Base-by-base conservation (phyloP, 2,888 invertebrate genomes). In the Erynnis tages region DNA sequence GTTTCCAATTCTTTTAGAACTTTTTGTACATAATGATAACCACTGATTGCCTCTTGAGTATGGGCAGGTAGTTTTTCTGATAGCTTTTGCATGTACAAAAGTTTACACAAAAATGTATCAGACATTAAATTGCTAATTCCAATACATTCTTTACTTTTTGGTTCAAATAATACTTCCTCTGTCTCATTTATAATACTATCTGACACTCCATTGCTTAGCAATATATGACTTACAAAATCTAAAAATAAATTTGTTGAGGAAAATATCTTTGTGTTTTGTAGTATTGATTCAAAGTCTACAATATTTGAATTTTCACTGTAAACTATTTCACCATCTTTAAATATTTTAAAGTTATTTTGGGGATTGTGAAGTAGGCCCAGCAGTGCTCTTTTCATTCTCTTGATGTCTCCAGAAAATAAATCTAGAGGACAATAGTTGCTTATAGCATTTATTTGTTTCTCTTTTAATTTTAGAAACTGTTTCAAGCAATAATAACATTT, bases 381-480 rank as follows among this genome's bases (percentile, higher is more conserved):
- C 10, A 93, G 60, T 6, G 93, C 91, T 60, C 69, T 67, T 61
- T 82, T 90, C 91, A 93, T 93, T 66, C 91, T 80, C 8, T 57
- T 54, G 58, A 68, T 80, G 54, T 91, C 76, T 32, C 93, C 94
- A 56, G 94, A 94, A 80, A 93, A 94, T 23, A 94, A 79, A 69
- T 94, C 93, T 50, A 94, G 71, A 0, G 94, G 94, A 63, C 94
- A 94, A 67, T 94, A 94, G n/a, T 77, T 71, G 67, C 93, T 93
- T 32, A 83, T 76, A 2, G 67, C 63, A 21, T 74, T 63, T 55
- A 93, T 91, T 54, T 90, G 78, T n/a, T 85, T 82, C 21, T 87
- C 75, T 67, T 88, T 79, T 52, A 92, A 63, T 89, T 93, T 90
- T 30, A 81, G 61, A 73, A 82, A 82, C 62, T 92, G 92, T 69